These are phyloP conservation scores for Chelidonichthys spinosus DNA, from an alignment of 2,797 vertebrate genomes.

Conservation along the genomic window DNA sequence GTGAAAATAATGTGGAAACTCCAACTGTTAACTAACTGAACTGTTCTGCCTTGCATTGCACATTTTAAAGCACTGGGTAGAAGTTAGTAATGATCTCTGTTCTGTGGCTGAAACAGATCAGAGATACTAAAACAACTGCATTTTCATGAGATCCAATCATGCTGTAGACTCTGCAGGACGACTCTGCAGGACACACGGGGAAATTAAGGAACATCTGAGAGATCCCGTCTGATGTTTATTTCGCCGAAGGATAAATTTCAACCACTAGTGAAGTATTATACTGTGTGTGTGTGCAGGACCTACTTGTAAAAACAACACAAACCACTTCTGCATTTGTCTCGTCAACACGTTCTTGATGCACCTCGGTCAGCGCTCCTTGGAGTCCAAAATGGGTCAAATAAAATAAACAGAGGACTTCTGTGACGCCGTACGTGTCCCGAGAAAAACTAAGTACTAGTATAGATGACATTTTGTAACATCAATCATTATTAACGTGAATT, in stretches of 20 bases:
- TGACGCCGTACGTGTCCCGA: too few relatives aligned
- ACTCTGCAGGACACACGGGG: neutral
- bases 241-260: neutral
- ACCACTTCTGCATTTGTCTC: neutral
- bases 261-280: neutral
- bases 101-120: conserved; percentile 6
- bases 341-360: too few relatives aligned
- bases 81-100: neutral
- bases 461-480: too few relatives aligned
- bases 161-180: conserved; percentile 16
- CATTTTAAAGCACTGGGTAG: too few relatives aligned
- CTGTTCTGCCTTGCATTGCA: neutral
- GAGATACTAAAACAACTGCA: neutral
- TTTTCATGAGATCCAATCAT: conserved; percentile 26
- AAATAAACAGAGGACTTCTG: too few relatives aligned
- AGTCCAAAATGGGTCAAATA: too few relatives aligned
- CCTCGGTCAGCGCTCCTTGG: too few relatives aligned
- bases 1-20: conserved; percentile 41
- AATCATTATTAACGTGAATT: too few relatives aligned
- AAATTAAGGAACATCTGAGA: conserved; percentile 4
- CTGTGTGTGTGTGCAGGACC: neutral
- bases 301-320: neutral
- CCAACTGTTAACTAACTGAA: conserved; percentile 13
- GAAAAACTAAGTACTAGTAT: too few relatives aligned
- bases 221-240: neutral